Conservation (phyloP, 2,113 vertebrate genomes). For the Mastomys natalensis region DNA sequence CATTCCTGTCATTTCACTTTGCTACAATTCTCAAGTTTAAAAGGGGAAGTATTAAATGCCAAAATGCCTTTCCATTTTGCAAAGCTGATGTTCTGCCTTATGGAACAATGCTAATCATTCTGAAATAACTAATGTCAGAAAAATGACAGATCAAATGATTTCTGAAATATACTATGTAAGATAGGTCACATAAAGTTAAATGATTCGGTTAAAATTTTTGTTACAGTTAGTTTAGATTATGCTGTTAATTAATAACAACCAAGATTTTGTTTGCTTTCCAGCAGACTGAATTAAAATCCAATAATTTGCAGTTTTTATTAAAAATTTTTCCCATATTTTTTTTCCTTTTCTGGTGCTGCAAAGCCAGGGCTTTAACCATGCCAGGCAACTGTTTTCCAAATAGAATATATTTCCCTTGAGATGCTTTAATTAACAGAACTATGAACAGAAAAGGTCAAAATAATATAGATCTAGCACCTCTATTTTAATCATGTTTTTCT, state of each 20-base stretch:
- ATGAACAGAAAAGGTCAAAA: background rate
- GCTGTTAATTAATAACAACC: constrained; percentile 22
- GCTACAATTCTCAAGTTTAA: background rate
- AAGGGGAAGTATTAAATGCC: constrained; percentile 21
- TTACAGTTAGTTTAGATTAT: constrained; percentile 36
- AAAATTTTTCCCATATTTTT: background rate
- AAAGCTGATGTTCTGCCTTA: constrained; percentile 39
- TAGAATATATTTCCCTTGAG: background rate
- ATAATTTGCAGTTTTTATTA: constrained; percentile 47
- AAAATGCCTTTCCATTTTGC: constrained; percentile 45
- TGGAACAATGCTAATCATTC: constrained; percentile 35
- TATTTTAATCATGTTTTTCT: constrained; percentile 76
- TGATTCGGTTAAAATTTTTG: constrained; percentile 36
- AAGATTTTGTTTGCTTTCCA: constrained; percentile 50
- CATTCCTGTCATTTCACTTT: background rate
- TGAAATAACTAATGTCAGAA: constrained; percentile 45
- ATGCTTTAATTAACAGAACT: constrained; percentile 38
- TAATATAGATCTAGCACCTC: constrained; percentile 17
- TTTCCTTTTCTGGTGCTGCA: background rate
- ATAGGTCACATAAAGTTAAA: constrained; percentile 23
- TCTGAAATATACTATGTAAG: constrained; percentile 46
- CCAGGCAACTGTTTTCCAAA: background rate
- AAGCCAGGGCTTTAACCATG: background rate
- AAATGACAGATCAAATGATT: constrained; percentile 23
- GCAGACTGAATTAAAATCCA: constrained; percentile 39